Evolutionary conservation across 1,140 invertebrate genomes (phyloP), one percentile per base, ranked within the genome.

Genomic region (Medauroidea extradentata): DNA sequence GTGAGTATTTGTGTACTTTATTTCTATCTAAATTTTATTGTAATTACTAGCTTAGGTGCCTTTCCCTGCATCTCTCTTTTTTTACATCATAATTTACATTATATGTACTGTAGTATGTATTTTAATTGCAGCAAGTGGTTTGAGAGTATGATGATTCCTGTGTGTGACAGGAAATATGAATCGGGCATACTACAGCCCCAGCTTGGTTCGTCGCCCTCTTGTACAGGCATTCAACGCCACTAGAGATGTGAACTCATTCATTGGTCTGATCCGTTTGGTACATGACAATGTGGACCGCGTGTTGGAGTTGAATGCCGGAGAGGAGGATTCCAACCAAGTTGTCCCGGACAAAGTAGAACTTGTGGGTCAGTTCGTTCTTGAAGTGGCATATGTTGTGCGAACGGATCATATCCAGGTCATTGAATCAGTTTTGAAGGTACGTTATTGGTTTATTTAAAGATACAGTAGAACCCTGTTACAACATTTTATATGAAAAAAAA

Each of bases 191-290:
- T 85, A 86, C 41, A 65, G 79, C 39, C 76, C 79, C 11, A 59
- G 71, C 14, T 53, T 81, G 2, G 68, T 87, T 16, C 67, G 73
- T 13, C 70, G 78, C 51, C 77, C 81, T 1, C 70, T 89, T 3
- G 74, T 83, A 2, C 70, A 72, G 53, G 78, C 85, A 0, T 75
- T 85, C 19, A 74, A 69, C 9, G 73, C 74, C 59, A 83, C 78
- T 2, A 75, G 78, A 48, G 83, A 89, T 70, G 73, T 82, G n/a
- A 71, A 82, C 21, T 74, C 76, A 9, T 80, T 82, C 57, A 72
- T 81, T 2, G 69, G 67, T 2, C 73, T 83, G 54, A 57, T 83
- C 2, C 68, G 80, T 14, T 68, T 73, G 42, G 64, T 83, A 3
- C 70, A 77, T 59, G 78, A 79, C 48, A 76, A 74, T 43, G 2